These are phyloP conservation scores for Monodelphis domestica DNA, from an alignment of 2,797 vertebrate species.

Conservation along the genomic window DNA sequence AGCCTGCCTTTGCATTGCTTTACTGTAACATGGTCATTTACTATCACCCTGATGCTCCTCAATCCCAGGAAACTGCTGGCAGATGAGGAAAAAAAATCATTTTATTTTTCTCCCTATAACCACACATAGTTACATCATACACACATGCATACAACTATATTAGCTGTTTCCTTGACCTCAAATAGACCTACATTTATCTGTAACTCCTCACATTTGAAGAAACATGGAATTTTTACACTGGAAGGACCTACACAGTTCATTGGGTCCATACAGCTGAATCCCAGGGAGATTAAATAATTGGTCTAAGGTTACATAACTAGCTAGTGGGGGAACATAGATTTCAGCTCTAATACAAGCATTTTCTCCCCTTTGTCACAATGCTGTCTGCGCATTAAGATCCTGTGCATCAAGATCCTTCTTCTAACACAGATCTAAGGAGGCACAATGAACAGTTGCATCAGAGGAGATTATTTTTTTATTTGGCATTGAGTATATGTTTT, in stretches of 20 bases:
- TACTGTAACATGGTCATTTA: background rate
- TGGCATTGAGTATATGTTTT: background rate
- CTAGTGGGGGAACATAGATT: background rate
- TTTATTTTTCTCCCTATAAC: conserved; percentile 10
- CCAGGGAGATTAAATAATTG: background rate
- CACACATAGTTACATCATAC: background rate
- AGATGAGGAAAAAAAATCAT: background rate
- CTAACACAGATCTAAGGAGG: rapidly evolving
- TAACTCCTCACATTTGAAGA: background rate
- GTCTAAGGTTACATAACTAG: background rate
- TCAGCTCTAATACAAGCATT: too few species aligned
- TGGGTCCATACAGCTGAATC: background rate
- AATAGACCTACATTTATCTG: background rate
- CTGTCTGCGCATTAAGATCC: background rate
- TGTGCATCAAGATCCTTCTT: rapidly evolving
- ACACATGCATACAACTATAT: background rate
- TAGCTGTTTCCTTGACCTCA: conserved; percentile 19
- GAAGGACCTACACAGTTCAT: background rate
- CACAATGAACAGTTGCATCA: rapidly evolving
- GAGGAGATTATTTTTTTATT: background rate
- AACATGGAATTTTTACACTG: background rate
- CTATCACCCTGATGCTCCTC: background rate
- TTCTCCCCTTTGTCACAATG: background rate
- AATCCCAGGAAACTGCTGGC: background rate
- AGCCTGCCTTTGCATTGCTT: background rate